Conservation (phyloP, 2,797 vertebrate genomes). For the Heliangelus exortis region DNA sequence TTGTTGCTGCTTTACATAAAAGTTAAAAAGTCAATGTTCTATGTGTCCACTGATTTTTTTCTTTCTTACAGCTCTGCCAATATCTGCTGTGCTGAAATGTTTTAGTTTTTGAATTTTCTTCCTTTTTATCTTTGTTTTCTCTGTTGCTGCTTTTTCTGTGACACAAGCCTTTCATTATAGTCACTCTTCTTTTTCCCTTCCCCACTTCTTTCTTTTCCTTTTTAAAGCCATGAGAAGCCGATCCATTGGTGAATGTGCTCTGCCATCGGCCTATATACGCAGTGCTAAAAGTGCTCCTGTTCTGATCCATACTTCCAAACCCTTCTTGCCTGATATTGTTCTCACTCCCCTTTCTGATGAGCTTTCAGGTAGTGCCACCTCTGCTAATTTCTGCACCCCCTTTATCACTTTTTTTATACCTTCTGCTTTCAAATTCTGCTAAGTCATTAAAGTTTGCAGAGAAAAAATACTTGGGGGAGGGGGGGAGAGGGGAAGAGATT, state of each 20-base stretch:
- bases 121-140: slow-evolving; percentile 85
- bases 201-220: slow-evolving; percentile 86
- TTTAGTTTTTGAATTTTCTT: slow-evolving; percentile 84
- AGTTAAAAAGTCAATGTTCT: slow-evolving; percentile 72
- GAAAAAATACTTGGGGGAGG: slow-evolving; percentile 77
- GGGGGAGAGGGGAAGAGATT: slow-evolving; percentile 72
- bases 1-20: slow-evolving; percentile 78
- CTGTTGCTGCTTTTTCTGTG: slow-evolving; percentile 87
- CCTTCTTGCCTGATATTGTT: slow-evolving; percentile 97
- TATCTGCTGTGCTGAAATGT: slow-evolving; percentile 83
- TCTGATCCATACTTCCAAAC: slow-evolving; percentile 99
- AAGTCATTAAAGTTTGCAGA: slow-evolving; percentile 78
- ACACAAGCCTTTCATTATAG: slow-evolving; percentile 84
- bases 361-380: slow-evolving; percentile 99
- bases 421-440: slow-evolving; percentile 82
- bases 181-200: slow-evolving; percentile 85
- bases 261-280: slow-evolving; percentile 99
- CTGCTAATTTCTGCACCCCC: slow-evolving; percentile 86
- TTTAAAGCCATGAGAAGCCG: slow-evolving; percentile 99
- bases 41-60: slow-evolving; percentile 80
- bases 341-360: slow-evolving; percentile 99
- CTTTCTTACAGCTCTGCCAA: slow-evolving; percentile 83
- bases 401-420: slow-evolving; percentile 80
- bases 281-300: slow-evolving; percentile 99
- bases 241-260: slow-evolving; percentile 99